Evolutionary conservation across 2,888 invertebrate genomes (phyloP), one percentile per base, ranked within the genome.

Genomic region (Pediacus dermestoides): DNA sequence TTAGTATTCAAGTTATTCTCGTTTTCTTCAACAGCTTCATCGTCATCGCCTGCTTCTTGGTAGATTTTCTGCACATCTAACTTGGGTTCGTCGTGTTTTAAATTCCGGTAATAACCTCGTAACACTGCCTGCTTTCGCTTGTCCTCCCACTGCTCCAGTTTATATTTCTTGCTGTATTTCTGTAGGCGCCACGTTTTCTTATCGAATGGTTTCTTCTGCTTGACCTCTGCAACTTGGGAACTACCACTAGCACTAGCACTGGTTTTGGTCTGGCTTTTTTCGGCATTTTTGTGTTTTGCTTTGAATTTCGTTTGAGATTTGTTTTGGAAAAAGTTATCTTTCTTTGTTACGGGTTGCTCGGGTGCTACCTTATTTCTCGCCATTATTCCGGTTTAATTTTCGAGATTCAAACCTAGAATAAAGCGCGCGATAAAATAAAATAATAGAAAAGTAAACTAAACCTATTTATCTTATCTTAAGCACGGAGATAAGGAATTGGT

Each of bases 161-260:
- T 82, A 45, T 78, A 80, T 57, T 82, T 82, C 35, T 81, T 81
- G 53, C 81, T 82, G 57, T 83, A 84, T 55, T 81, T 81, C 52
- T 82, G 74, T 18, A 80, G 53, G 18, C 83, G 71, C 58, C 81
- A 84, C 14, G 74, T 70, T 47, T 80, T 81, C 56, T 84, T 84
- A 52, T 84, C 78, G 60, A 84, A 84, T 0, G 75, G 74, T 59
- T 77, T 80, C 52, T 78, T 79, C 1, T 63, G 64, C 43, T 44
- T 60, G n/a, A 10, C 10, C 11, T 25, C 25, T 9, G 4, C 9
- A 7, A 6, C 9, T 25, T 25, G 8, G 6, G 8, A 9, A 25
- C 25, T 25, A 21, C 35, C 27, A 25, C 33, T 30, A 16, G n/a
- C 13, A 30, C 37, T 40, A 9, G 35, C 25, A 4, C 38, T 26